Evolutionary conservation across 2,113 vertebrate genomes (phyloP).

Genomic region (Rhynchopsitta pachyrhyncha): DNA sequence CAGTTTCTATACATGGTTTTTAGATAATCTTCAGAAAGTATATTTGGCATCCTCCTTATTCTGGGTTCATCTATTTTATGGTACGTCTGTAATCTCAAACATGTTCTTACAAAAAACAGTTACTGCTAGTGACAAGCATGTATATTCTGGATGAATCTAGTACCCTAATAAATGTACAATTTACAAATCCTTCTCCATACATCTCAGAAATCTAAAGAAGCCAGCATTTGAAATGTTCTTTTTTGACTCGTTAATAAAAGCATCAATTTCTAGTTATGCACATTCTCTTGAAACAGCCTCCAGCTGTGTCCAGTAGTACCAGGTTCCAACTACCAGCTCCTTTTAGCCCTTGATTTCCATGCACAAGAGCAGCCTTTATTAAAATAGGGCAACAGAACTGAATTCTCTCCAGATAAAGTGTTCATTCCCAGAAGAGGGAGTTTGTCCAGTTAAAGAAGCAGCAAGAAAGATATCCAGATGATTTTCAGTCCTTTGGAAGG

Average conservation of each 20-base stretch:
- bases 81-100: neutral
- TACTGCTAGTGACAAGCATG: neutral
- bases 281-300: neutral
- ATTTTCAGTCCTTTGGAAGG: neutral
- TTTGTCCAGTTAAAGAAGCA: neutral
- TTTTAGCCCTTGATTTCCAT: neutral
- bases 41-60: neutral
- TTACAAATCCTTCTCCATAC: neutral
- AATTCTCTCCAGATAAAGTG: neutral
- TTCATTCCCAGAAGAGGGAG: neutral
- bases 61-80: neutral
- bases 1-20: neutral
- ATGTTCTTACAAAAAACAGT: neutral
- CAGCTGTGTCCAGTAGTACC: neutral
- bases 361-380: neutral
- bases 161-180: neutral
- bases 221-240: neutral
- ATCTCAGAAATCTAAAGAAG: neutral
- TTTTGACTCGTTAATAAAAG: neutral
- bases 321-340: neutral
- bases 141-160: neutral
- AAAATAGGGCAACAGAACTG: neutral
- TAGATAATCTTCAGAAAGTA: neutral
- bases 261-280: neutral
- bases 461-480: neutral